Evolutionary conservation across 2,888 invertebrate species (phyloP).

Genomic region (Meiosimyza platycephala): DNA sequence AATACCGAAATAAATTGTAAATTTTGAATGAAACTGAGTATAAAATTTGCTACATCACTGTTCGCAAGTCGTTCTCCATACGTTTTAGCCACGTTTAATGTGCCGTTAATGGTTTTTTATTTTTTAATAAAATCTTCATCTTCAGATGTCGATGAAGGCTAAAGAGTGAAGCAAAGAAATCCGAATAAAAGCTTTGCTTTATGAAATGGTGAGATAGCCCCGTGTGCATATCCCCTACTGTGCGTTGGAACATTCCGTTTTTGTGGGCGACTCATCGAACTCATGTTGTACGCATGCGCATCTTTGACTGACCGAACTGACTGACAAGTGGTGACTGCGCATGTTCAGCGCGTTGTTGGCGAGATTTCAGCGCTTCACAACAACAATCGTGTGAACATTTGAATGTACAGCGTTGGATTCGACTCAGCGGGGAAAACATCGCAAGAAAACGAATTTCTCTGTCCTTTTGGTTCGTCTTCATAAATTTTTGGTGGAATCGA

Average conservation of each 20-base stretch:
- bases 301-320: neutral
- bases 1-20: neutral
- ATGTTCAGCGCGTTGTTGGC: neutral
- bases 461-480: constrained; percentile 25
- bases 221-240: constrained; percentile 11
- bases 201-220: neutral
- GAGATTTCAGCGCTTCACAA: constrained; percentile 8
- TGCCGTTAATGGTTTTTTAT: constrained; percentile 21
- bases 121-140: neutral
- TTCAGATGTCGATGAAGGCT: neutral
- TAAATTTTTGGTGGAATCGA: constrained; percentile 6
- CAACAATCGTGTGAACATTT: neutral
- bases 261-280: constrained; percentile 1
- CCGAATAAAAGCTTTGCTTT: too few relatives aligned
- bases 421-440: constrained; percentile 38
- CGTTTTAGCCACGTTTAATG: neutral
- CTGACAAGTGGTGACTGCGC: constrained; percentile 23
- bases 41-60: constrained; percentile 11
- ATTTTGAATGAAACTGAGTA: constrained; percentile 32
- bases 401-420: constrained; percentile 16
- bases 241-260: neutral
- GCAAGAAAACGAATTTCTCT: constrained; percentile 29
- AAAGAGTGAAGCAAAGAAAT: neutral
- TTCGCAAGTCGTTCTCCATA: neutral
- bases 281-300: neutral